A percentile compares a stretch with the other conserved stretches of the same genome.
Evolutionary conservation across 1,140 invertebrate genomes (phyloP).

Genomic region (Centruroides vittatus): DNA sequence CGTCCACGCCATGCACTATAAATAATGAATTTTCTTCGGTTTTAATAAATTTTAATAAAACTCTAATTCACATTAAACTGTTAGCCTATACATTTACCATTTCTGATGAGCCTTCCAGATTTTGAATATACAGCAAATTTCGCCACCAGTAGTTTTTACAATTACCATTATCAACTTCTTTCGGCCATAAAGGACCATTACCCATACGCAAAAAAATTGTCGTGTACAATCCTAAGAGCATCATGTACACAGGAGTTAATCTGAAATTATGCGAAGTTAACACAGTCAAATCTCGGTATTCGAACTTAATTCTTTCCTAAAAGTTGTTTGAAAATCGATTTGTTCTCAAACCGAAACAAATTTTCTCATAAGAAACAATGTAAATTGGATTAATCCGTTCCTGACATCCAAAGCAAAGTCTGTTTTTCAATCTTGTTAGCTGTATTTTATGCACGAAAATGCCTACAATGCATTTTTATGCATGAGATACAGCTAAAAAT

Average conservation of each 20-base stretch:
- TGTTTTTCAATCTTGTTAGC: too few species aligned
- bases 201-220: neutral
- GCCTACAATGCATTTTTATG: too few species aligned
- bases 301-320: too few species aligned
- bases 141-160: conserved; percentile 20
- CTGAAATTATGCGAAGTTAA: conserved; percentile 8
- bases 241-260: conserved; percentile 1
- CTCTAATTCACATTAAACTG: too few species aligned
- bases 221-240: neutral
- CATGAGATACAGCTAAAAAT: too few species aligned
- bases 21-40: neutral
- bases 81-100: neutral
- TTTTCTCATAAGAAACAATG: too few species aligned
- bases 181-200: conserved; percentile 6
- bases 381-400: too few species aligned
- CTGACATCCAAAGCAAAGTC: too few species aligned
- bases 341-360: too few species aligned
- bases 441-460: too few species aligned
- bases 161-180: neutral
- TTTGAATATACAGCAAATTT: conserved; percentile 18
- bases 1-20: conserved; percentile 46
- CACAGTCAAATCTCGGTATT: too few species aligned
- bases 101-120: neutral
- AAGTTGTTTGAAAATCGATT: too few species aligned
- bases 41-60: neutral